Evolutionary conservation across 2,113 vertebrate species (phyloP).

Genomic region (Sinocyclocheilus anophthalmus): DNA sequence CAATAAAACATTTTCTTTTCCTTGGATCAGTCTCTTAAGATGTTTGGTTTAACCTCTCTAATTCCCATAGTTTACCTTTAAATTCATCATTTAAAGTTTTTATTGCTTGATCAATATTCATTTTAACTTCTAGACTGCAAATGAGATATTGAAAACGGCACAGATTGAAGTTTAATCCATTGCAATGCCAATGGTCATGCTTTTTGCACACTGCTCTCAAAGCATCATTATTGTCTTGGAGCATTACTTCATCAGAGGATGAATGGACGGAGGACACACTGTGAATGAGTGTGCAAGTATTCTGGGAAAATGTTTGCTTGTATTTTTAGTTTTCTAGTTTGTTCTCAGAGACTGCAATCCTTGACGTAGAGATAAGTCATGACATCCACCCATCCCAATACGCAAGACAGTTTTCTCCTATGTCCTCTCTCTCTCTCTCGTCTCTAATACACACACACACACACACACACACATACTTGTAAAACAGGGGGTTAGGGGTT

Average conservation of each 20-base stretch:
- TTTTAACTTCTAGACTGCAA: neutral
- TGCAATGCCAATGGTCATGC: neutral
- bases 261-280: neutral
- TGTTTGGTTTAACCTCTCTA: neutral
- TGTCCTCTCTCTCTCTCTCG: neutral
- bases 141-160: neutral
- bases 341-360: conserved; percentile 33
- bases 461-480: conserved; percentile 60
- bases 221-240: neutral
- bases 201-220: neutral
- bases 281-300: neutral
- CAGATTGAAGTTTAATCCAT: conserved; percentile 9
- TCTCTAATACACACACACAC: conserved; percentile 38
- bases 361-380: conserved; percentile 40
- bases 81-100: neutral
- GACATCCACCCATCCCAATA: conserved; percentile 42
- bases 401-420: conserved; percentile 34
- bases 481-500: conserved; percentile 53
- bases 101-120: neutral
- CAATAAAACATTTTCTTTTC: neutral
- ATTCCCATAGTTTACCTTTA: neutral
- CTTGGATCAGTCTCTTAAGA: neutral
- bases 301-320: conserved; percentile 12
- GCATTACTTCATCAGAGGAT: conserved; percentile 15
- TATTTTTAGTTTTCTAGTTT: conserved; percentile 50